Base-by-base conservation (phyloP, 2,888 invertebrate genomes). In the Trichopoda pennipes region DNA sequence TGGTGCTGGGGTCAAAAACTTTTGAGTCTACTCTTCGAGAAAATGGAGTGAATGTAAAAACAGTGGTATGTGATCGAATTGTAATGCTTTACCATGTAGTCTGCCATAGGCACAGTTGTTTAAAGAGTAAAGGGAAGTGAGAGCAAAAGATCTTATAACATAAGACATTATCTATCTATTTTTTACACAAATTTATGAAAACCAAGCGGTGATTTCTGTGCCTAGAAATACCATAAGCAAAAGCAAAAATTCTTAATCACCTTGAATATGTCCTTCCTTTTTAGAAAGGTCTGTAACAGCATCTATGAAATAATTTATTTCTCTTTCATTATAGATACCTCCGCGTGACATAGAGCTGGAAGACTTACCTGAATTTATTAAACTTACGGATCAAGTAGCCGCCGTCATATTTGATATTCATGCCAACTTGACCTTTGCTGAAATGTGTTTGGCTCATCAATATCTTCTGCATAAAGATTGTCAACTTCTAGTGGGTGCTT, bases 401-500 rank as follows among this genome's bases (percentile, higher is more conserved):
- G 92, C 92, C 1, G 91, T 92, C 1, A 85, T 92, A 17, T 55
- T 91, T 1, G 92, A 92, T 82, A 86, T 90, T 21, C 90, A 91
- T 66, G 47, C 90, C 0, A 89, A 90, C 74, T 77, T 90, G 35
- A 90, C 88, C 42, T 91, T 89, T 82, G 75, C 87, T 6, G 90
- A 90, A 83, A 56, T 92, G 38, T 88, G 89, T 49, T 88, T 89
- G 60, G 90, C 91, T 2, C 84, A 89, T 17, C 86, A 88, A 9
- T 92, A 91, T 85, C 86, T 92, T 17, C 85, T 87, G 60, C 86
- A 90, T 19, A 85, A 89, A 0, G 89, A 92, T 14, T 91, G 91
- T n/a, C 17, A 89, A 14, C 91, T 90, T 78, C 61, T 92, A 3
- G 85, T 86, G 10, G 91, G 91, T 9, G 87, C 87, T 1, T 81